These are phyloP conservation scores for Nestor notabilis DNA, from an alignment of 2,113 vertebrate genomes.

Conservation along the genomic window DNA sequence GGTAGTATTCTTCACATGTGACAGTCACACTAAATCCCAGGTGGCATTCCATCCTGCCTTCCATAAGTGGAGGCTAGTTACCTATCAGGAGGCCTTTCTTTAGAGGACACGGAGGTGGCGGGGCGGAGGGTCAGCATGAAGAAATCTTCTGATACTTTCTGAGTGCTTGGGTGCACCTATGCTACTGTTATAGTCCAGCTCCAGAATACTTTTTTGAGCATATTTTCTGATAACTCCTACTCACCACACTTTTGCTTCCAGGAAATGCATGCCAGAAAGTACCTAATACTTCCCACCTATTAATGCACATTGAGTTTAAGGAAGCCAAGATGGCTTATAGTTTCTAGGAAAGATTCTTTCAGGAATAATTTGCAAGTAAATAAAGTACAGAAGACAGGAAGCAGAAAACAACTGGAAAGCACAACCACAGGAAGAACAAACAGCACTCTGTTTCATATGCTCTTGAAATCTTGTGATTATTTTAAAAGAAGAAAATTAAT, in stretches of 20 bases:
- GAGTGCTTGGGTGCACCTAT: not conserved
- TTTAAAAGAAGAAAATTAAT: not conserved
- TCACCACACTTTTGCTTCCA: not conserved
- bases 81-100: not conserved
- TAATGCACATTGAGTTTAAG: not conserved
- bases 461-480: not conserved
- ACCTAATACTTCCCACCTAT: not conserved
- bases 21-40: not conserved
- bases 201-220: not conserved
- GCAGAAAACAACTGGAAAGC: not conserved
- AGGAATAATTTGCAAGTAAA: not conserved
- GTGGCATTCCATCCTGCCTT: not conserved
- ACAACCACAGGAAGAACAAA: not conserved
- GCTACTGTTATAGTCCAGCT: not conserved
- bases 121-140: not conserved
- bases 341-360: not conserved
- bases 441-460: not conserved
- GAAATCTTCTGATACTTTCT: not conserved
- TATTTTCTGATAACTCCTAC: not conserved
- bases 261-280: not conserved
- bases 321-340: not conserved
- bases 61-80: not conserved
- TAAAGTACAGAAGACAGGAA: not conserved
- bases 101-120: rapidly evolving
- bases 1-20: not conserved